Percentiles rank a stretch among this genome's conserved stretches.
Conservation (phyloP, 2,797 vertebrate species). For the Crax fasciolata region DNA sequence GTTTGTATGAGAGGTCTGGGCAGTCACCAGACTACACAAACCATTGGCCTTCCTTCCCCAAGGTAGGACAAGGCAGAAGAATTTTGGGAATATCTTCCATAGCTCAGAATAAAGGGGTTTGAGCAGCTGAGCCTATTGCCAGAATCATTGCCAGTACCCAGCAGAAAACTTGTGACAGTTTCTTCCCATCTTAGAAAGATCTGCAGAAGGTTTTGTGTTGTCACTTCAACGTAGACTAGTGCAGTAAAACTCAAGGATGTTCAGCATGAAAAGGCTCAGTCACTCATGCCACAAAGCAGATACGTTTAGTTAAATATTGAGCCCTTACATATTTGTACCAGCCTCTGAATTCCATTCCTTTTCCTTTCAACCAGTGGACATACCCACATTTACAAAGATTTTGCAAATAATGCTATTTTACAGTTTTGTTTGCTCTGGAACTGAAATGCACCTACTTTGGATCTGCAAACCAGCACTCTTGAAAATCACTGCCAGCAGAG, state of each 20-base stretch:
- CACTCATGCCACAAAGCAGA: neutral
- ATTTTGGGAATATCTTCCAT: neutral
- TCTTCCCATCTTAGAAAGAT: neutral
- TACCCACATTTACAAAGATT: neutral
- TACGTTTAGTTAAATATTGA: conserved; percentile 39
- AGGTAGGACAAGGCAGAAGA: neutral
- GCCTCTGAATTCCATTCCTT: neutral
- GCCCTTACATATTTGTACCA: neutral
- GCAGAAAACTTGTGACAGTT: neutral
- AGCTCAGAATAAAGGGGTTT: neutral
- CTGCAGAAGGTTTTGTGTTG: neutral
- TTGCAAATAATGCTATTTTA: neutral
- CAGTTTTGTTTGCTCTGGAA: neutral
- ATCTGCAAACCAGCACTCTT: neutral
- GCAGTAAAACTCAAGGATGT: neutral
- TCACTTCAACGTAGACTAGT: neutral
- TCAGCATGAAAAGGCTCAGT: conserved; percentile 7
- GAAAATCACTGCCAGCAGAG: conserved; percentile 8
- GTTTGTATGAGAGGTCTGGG: neutral
- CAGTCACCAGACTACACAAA: neutral
- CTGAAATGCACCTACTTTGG: conserved; percentile 6
- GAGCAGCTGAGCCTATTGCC: neutral
- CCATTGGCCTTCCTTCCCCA: neutral
- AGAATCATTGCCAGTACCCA: neutral
- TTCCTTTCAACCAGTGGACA: neutral